phyloP scores from a whole-genome alignment of 2,797 vertebrate genomes.

The Onychomys arenicola region DNA sequence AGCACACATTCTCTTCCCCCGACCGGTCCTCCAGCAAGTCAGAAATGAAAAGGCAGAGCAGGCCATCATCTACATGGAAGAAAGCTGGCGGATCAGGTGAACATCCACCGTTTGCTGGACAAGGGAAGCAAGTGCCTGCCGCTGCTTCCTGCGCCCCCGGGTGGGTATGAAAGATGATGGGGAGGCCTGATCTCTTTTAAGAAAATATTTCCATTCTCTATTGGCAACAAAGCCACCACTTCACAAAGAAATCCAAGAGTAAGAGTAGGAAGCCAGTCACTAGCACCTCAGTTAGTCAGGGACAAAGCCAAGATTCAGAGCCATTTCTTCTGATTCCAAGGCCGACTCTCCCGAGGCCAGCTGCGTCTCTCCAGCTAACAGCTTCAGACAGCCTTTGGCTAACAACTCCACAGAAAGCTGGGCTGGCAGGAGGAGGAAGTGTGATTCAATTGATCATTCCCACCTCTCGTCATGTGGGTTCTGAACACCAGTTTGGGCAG shows the following conservation, averaged over 20 bases:
- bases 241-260: constrained; percentile 31
- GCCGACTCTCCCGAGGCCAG: not conserved
- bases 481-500: constrained; percentile 49
- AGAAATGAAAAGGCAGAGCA: constrained; percentile 19
- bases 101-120: not conserved
- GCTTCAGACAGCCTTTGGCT: constrained; percentile 57
- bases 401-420: constrained; percentile 7
- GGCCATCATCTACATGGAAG: not conserved
- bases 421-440: constrained; percentile 19
- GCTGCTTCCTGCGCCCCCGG: not conserved
- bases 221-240: constrained; percentile 27
- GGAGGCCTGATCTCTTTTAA: not conserved
- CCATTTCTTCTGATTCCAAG: constrained; percentile 37
- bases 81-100: not conserved
- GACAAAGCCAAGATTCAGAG: constrained; percentile 61
- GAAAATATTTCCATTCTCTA: not conserved
- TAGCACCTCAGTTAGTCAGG: constrained; percentile 29
- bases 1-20: not conserved
- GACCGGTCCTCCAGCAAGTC: not conserved
- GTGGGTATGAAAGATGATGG: not conserved
- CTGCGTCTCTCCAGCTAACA: not conserved
- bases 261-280: not conserved
- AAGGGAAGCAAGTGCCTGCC: not conserved
- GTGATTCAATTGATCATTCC: constrained; percentile 28
- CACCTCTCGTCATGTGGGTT: constrained; percentile 65